Evolutionary conservation across 2,113 vertebrate genomes (phyloP).

Genomic region (Trochalopteron elliotii): DNA sequence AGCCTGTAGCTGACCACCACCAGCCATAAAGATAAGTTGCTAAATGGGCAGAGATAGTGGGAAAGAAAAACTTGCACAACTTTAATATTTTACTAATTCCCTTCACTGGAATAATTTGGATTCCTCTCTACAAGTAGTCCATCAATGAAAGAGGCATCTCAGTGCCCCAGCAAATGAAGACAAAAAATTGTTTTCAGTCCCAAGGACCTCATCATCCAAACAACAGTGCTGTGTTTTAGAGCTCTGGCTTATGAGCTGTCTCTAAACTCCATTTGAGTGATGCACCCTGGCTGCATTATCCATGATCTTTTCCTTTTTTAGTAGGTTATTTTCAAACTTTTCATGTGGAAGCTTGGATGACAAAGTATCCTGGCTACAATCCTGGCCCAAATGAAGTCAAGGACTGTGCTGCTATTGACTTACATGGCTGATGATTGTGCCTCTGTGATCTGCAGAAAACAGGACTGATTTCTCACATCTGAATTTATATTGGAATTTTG

Average conservation of each 20-base stretch:
- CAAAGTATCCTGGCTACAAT: not conserved
- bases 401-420: not conserved
- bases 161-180: not conserved
- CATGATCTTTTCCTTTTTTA: not conserved
- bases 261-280: not conserved
- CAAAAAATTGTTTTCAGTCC: not conserved
- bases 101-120: not conserved
- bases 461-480: not conserved
- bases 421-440: not conserved
- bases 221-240: not conserved
- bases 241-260: not conserved
- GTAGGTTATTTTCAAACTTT: not conserved
- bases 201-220: not conserved
- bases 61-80: not conserved
- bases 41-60: not conserved
- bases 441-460: rapidly evolving
- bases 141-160: not conserved
- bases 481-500: not conserved
- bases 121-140: not conserved
- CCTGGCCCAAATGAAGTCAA: not conserved
- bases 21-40: not conserved
- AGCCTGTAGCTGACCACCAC: not conserved
- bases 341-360: not conserved
- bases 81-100: not conserved
- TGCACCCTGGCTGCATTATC: not conserved